Conservation (phyloP, 2,888 invertebrate species). For the Agelastica alni region DNA sequence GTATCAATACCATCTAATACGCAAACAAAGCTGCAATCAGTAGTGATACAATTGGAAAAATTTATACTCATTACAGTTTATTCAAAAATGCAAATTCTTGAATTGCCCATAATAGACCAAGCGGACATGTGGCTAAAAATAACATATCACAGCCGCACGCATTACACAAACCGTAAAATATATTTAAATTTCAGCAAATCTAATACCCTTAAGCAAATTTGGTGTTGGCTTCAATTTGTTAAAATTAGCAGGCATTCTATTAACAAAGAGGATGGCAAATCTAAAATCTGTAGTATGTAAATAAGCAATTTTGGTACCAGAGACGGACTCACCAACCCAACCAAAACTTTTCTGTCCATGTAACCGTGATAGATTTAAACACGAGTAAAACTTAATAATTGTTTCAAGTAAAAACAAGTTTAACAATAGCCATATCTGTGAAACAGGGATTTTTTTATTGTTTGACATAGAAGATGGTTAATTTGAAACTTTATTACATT, state of each 20-base stretch:
- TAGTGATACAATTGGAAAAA: neutral
- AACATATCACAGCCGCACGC: slow-evolving; percentile 29
- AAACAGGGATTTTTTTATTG: too few relatives aligned
- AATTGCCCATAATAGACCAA: neutral
- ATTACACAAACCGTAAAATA: slow-evolving; percentile 24
- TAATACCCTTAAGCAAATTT: slow-evolving; percentile 36
- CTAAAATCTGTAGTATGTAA: slow-evolving; percentile 38
- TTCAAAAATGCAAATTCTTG: neutral
- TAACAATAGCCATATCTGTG: too few relatives aligned
- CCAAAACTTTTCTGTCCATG: too few relatives aligned
- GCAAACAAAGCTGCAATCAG: neutral
- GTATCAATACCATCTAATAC: neutral
- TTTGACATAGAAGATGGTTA: too few relatives aligned
- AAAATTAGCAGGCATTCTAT: slow-evolving; percentile 34
- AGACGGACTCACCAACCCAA: too few relatives aligned
- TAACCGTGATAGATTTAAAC: too few relatives aligned
- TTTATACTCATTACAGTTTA: neutral
- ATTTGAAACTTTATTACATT: too few relatives aligned
- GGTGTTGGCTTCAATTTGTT: slow-evolving; percentile 34
- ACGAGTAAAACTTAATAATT: too few relatives aligned
- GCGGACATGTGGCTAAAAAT: slow-evolving; percentile 13
- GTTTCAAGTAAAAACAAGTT: too few relatives aligned
- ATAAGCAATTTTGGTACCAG: slow-evolving; percentile 38
- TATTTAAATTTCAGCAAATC: slow-evolving; percentile 24
- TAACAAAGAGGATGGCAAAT: slow-evolving; percentile 34